Base-by-base conservation (phyloP, 2,113 vertebrate genomes). In the Salvelinus namaycush region DNA sequence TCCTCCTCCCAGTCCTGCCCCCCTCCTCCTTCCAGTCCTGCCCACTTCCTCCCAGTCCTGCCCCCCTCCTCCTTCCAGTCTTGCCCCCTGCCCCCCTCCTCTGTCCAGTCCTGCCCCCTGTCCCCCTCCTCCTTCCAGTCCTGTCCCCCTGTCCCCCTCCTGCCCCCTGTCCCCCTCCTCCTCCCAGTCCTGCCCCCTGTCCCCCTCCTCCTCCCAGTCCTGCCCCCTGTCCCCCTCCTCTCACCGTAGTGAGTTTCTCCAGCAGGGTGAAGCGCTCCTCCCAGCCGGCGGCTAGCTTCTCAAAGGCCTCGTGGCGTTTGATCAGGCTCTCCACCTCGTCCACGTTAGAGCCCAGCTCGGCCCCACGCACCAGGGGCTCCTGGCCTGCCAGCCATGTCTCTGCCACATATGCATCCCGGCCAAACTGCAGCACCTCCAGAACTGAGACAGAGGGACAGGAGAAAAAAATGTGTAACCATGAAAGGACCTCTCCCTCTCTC, bases 291-390 rank as follows among this genome's bases (percentile, higher is more conserved):
- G 95, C 96, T 0, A 96, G 93, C 80, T 98, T 98, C 88, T 97
- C 96, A 74, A 97, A 96, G 84, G 94, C 96, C 83, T 98, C 96
- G 0, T 98, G 97, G 6, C 97, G 92, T 87, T 97, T 97, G 84
- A 98, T 96, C 76, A 98, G 93, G 76, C 92, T 96, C 85, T 97
- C 97, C 0, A 97, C 97, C 79, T 98, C 97, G 1, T 97, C 95
- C 4, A 97, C 96, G 0, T 96, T 97, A 81, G 92, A 70, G 2
- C 97, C 97, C 79, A 98, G 92, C 81, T 98, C 96, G 0, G 95
- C 93, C 0, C 95, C 94, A 16, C 96, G 93, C 73, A 97, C 95
- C 68, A 97, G 81, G 0, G 97, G 97, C 83, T 98, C 97, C 75
- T 98, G 96, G 4, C 96, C 94, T 5, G 91, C 94, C 7, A 98